These are phyloP conservation scores for Sitta carolinensis DNA, from an alignment of 2,797 vertebrate species.

Conservation along the genomic window DNA sequence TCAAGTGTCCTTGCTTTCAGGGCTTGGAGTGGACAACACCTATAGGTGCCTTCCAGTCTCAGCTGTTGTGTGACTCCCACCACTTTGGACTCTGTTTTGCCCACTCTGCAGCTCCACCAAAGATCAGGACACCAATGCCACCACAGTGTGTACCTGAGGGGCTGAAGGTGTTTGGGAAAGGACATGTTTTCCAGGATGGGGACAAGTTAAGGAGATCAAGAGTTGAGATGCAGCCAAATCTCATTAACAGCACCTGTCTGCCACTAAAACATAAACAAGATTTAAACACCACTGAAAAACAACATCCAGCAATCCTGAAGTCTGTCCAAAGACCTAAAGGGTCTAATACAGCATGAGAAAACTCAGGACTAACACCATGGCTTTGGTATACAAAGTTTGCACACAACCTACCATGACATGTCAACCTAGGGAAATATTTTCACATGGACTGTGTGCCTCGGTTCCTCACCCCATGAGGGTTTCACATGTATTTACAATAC, in stretches of 20 bases:
- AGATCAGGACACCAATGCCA: background rate
- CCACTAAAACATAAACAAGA: background rate
- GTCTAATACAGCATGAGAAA: background rate
- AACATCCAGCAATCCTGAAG: background rate
- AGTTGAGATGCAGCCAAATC: background rate
- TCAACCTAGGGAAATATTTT: background rate
- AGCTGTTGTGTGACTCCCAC: background rate
- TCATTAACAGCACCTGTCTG: background rate
- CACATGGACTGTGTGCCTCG: background rate
- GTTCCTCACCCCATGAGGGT: background rate
- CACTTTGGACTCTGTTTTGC: background rate
- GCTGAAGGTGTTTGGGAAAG: background rate
- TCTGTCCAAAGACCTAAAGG: background rate
- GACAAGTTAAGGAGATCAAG: background rate
- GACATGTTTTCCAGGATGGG: accelerated
- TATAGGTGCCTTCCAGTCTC: background rate
- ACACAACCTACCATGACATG: background rate
- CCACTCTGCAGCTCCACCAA: background rate
- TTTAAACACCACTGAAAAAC: background rate
- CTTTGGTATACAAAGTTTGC: background rate
- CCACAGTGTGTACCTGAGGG: accelerated
- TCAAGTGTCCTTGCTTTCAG: background rate
- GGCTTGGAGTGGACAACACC: background rate
- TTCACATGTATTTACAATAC: constrained; percentile 6
- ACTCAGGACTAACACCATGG: background rate